Base-by-base conservation (phyloP, 2,888 invertebrate species). In the Orthonevra nobilis region DNA sequence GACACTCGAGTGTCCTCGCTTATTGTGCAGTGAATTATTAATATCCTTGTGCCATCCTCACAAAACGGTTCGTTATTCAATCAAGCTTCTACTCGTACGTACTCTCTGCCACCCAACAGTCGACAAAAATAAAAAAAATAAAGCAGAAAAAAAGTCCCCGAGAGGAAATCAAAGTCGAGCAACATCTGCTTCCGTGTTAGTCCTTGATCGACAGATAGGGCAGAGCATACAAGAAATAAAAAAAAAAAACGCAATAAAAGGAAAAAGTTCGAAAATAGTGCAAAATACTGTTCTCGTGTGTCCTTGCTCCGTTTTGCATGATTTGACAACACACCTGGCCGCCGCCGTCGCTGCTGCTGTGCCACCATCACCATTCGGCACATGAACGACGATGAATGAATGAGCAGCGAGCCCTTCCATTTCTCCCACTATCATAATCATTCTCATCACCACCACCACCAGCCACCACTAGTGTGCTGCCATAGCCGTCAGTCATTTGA, bases 161-260 rank as follows among this genome's bases (percentile, higher is more conserved):
- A 75, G 40, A 63, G 81, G 81, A 81, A 82, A 81, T 81, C 66
- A 66, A 81, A 73, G 81, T 77, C 68, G 61, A 81, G 73, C 69
- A 66, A 68, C 81, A 79, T 79, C 79, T 79, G 79, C 46, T 61
- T 73, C 66, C 66, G 56, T 73, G 79, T 73, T 79, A 79, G 61
- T 73, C 79, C 79, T 79, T 72, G 73, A 72, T 79, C 73, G 72
- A 68, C 73, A 73, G 74, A 54, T 68, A 68, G 58, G 52, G 74
- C 66, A 61, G 28, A 20, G 44, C 12, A 50, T 19, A 69, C 19
- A 50, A 36, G 38, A 34, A 19, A 58, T 34, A 54, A 38, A 34
- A 19, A 17, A 60, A n/a, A 54, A 30, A 26, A 56, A 46, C 19
- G 5, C 20, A 30, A 52, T 6, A 28, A 40, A 28, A 50, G 52